phyloP scores from a whole-genome alignment of 1,140 invertebrate genomes.

The Phymorhynchus buccinoides region DNA sequence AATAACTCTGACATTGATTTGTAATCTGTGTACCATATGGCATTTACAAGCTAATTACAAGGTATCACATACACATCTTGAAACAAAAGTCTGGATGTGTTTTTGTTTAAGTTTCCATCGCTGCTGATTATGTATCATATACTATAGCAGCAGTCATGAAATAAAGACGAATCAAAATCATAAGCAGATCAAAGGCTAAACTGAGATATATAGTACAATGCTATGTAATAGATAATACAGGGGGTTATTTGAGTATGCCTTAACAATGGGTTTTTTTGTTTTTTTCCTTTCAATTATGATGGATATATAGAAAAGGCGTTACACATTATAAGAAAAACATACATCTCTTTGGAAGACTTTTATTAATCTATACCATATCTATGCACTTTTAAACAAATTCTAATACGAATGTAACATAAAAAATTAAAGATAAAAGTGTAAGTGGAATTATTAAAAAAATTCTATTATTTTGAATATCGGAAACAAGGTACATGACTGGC shows the following conservation, averaged over 20 bases:
- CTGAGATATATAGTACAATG: background rate
- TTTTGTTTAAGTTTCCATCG: background rate
- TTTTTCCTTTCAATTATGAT: background rate
- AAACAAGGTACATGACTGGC: slow-evolving; percentile 2
- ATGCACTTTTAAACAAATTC: background rate
- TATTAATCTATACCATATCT: background rate
- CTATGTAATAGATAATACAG: background rate
- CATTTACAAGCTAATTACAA: slow-evolving; percentile 2
- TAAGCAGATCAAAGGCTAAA: background rate
- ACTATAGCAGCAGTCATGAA: background rate
- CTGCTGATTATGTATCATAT: background rate
- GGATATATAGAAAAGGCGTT: background rate
- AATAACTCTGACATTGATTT: background rate
- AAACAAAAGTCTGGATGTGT: background rate
- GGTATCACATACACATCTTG: slow-evolving; percentile 20
- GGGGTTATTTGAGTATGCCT: background rate
- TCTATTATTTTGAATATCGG: background rate
- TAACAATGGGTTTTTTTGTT: no score
- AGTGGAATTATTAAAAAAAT: no score
- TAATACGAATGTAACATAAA: no score
- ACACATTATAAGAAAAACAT: background rate
- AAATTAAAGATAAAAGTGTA: no score
- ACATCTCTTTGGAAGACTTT: slow-evolving; percentile 27
- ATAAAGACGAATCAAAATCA: background rate
- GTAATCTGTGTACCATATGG: background rate